phyloP scores from a whole-genome alignment of 1,140 invertebrate genomes.

The Telenomus remus region DNA sequence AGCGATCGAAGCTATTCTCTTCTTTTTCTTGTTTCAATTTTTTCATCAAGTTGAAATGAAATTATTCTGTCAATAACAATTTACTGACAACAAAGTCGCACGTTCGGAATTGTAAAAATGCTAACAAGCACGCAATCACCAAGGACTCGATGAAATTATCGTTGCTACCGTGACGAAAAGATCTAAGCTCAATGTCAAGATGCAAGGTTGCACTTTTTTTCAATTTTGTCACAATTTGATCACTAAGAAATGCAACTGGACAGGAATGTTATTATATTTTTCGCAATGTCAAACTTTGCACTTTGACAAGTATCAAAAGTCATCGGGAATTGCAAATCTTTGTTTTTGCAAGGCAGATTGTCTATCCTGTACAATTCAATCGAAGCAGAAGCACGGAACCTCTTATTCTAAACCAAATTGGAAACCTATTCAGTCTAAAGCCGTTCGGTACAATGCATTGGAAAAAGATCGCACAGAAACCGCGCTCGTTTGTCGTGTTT shows the following conservation, averaged over 20 bases:
- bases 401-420: constrained; percentile 29
- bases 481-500: constrained; percentile 2
- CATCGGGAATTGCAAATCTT: too few relatives aligned
- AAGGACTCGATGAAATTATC: constrained; percentile 8
- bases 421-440: constrained; percentile 50
- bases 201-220: not conserved
- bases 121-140: constrained; percentile 11
- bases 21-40: too few relatives aligned
- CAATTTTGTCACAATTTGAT: constrained; percentile 9
- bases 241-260: constrained; percentile 16
- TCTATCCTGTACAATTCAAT: constrained; percentile 29
- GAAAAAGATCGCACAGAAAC: constrained; percentile 23
- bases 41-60: too few relatives aligned
- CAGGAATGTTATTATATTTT: not conserved
- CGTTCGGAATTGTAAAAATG: constrained; percentile 17
- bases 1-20: too few relatives aligned
- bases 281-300: too few relatives aligned
- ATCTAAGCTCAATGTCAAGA: too few relatives aligned
- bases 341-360: constrained; percentile 32
- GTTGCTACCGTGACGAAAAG: constrained; percentile 5
- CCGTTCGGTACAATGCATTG: constrained; percentile 32
- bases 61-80: not conserved
- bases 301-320: too few relatives aligned
- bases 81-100: constrained; percentile 1
- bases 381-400: constrained; percentile 10